Evolutionary conservation across 2,797 vertebrate genomes (phyloP).

Genomic region (Capromys pilorides): DNA sequence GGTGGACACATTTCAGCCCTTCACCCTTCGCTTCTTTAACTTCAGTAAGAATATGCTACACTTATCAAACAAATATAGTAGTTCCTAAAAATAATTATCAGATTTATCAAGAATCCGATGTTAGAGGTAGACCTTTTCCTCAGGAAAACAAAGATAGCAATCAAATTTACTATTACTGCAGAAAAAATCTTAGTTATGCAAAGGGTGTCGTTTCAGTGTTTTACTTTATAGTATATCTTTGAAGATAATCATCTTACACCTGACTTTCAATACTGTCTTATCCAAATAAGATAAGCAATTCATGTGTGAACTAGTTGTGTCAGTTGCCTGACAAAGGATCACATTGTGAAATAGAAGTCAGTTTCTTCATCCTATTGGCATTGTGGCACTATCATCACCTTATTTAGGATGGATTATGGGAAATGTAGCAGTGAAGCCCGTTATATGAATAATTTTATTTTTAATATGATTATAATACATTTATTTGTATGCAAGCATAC

Average conservation of each 20-base stretch:
- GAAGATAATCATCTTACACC: slow-evolving; percentile 25
- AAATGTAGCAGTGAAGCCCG: background rate
- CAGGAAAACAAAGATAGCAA: background rate
- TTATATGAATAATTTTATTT: slow-evolving; percentile 35
- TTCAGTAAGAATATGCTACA: slow-evolving; percentile 2
- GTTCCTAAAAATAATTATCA: background rate
- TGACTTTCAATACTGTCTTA: slow-evolving; percentile 4
- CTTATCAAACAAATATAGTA: background rate
- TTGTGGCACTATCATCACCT: background rate
- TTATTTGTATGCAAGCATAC: background rate
- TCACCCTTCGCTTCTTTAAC: slow-evolving; percentile 3
- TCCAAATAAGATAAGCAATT: slow-evolving; percentile 11
- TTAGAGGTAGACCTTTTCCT: background rate
- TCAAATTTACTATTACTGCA: background rate
- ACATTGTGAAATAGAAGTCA: slow-evolving; percentile 15
- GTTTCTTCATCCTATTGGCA: slow-evolving; percentile 34
- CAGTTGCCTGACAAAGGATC: background rate
- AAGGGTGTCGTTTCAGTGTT: background rate
- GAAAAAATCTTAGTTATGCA: slow-evolving; percentile 19
- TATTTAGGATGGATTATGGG: background rate
- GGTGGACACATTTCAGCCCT: background rate
- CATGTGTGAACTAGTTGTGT: background rate
- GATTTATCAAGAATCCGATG: slow-evolving; percentile 27
- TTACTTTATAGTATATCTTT: slow-evolving; percentile 37
- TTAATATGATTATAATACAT: slow-evolving; percentile 11